A percentile compares a stretch with the other conserved stretches of the same genome.
phyloP scores from a whole-genome alignment of 1,140 invertebrate genomes.

The Papilio aristodemus region DNA sequence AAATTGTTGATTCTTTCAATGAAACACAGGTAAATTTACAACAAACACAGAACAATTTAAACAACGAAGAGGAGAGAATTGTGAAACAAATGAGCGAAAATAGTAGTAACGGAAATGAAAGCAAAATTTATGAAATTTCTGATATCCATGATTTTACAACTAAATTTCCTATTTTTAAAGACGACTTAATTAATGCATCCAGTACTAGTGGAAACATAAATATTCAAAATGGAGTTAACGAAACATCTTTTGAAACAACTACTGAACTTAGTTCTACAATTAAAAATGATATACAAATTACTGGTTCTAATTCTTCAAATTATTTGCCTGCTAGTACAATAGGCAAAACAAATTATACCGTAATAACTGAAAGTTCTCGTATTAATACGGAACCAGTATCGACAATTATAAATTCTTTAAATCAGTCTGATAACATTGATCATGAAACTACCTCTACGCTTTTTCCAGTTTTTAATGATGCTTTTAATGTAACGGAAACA shows the following conservation, averaged over 20 bases:
- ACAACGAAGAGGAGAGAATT: not conserved
- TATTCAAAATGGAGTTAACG: slow-evolving; percentile 23
- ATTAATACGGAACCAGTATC: not conserved
- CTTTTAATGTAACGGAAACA: slow-evolving; percentile 27
- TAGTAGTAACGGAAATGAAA: not conserved
- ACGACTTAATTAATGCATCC: slow-evolving; percentile 23
- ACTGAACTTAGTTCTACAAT: slow-evolving; percentile 9
- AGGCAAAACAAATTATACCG: not conserved
- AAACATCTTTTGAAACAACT: not conserved
- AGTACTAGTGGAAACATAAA: slow-evolving; percentile 11
- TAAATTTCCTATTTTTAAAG: slow-evolving; percentile 47
- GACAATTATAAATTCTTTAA: not conserved
- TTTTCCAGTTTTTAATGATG: slow-evolving; percentile 1
- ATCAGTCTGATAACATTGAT: slow-evolving; percentile 3
- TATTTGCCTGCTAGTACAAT: not conserved
- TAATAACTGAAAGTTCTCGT: slow-evolving; percentile 1
- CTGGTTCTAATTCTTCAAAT: slow-evolving; percentile 9
- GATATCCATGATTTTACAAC: slow-evolving; percentile 66
- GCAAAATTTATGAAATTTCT: slow-evolving; percentile 39
- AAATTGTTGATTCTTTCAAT: not conserved
- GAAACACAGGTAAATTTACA: not conserved
- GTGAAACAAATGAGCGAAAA: not conserved
- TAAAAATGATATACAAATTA: not conserved
- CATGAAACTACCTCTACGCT: not conserved
- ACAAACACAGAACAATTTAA: not conserved